A percentile compares a stretch with the other conserved stretches of the same genome.
phyloP scores from a whole-genome alignment of 1,140 invertebrate genomes.

The Drosophila santomea region DNA sequence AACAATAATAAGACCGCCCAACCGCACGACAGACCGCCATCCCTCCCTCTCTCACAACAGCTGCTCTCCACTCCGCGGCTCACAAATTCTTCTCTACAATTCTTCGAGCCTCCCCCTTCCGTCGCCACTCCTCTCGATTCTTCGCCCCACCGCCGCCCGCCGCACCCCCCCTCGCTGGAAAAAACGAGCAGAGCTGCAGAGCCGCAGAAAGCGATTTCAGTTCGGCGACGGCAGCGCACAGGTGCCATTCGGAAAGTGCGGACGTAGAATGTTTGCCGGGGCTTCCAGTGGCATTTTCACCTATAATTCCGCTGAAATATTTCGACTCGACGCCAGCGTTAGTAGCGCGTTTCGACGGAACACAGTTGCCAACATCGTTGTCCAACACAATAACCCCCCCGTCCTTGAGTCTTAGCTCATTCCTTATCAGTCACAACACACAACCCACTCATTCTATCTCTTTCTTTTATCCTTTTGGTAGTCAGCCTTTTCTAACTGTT shows the following conservation, averaged over 20 bases:
- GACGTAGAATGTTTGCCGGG: conserved; percentile 56
- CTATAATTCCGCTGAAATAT: background rate
- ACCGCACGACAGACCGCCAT: too few relatives aligned
- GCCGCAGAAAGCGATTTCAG: conserved; percentile 60
- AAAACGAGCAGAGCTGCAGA: conserved; percentile 42
- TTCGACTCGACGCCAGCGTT: background rate
- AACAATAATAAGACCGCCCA: conserved; percentile 34
- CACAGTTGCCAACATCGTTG: background rate
- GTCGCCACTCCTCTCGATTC: background rate
- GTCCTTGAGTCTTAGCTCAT: background rate
- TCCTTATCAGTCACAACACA: background rate
- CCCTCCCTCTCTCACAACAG: conserved; percentile 21
- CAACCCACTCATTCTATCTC: too few relatives aligned
- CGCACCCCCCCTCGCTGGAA: background rate
- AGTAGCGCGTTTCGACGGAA: background rate
- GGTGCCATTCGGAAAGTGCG: conserved; percentile 78
- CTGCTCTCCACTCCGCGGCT: conserved; percentile 15
- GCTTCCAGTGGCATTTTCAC: conserved; percentile 1
- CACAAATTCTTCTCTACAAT: background rate
- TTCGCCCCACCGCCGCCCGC: background rate
- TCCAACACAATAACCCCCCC: too few relatives aligned
- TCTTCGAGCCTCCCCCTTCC: background rate
- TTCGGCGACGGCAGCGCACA: conserved; percentile 75
- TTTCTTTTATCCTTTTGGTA: background rate
- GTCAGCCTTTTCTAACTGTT: background rate